Evolutionary conservation across 2,888 invertebrate species (phyloP), one percentile per base, ranked within the genome.

Genomic region (Reticulitermes lucifugus): DNA sequence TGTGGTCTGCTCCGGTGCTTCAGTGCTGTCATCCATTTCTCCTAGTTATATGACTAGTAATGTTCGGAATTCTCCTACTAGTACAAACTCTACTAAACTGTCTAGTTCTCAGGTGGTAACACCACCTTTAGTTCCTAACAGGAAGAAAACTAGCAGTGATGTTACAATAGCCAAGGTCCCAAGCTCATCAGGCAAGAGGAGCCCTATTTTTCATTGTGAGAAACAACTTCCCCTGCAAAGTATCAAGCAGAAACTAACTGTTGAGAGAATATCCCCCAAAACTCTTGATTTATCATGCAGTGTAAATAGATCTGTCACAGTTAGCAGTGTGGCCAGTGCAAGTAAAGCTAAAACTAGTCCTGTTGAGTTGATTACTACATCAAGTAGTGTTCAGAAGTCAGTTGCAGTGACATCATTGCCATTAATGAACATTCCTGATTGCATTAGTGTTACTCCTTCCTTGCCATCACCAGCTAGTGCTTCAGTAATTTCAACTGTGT

Each of bases 361-460:
- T 81, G 51, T 43, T 46, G 85, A 85, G n/a, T 59, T 59, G 29
- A 82, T 55, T 41, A 43, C 81, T 35, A 71, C 81, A 83, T 80
- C 81, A 83, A 79, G 83, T 35, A 70, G 25, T 43, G 29, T 73
- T 0, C 75, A 80, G 46, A 81, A 81, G 18, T 41, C 75, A 9
- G 46, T 81, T n/a, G 21, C 46, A 55, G 29, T 60, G 22, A 35
- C 84, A 14, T 65, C 84, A 18, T 81, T 83, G 25, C 71, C 85
- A 73, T 79, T 83, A 35, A 73, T 85, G 35, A 87, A 87, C 81
- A 86, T 87, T 81, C 87, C 87, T 18, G 87, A 86, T 59, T 87
- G 86, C 71, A 87, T 87, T 22, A 87, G 87, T 82, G 85, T 87
- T 41, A 84, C 85, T 0, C 85, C 87, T 41, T 55, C 87, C 18